phyloP scores from a whole-genome alignment of 2,113 vertebrate species.

The Prionailurus bengalensis region DNA sequence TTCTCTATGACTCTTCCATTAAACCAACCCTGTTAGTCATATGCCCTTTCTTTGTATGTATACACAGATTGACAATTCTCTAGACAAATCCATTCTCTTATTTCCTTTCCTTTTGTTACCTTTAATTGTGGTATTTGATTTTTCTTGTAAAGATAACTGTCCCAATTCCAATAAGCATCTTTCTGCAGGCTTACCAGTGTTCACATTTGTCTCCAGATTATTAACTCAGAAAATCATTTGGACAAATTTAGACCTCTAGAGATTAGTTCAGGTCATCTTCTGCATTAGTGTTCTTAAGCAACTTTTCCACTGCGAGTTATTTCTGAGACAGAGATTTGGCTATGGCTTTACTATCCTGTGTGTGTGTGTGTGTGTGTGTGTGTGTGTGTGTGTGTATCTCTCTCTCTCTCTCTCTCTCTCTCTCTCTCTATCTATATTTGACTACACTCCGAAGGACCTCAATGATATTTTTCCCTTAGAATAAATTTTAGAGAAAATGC shows the following conservation, averaged over 20 bases:
- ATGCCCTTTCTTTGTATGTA: background rate
- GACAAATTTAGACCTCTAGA: background rate
- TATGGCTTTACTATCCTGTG: background rate
- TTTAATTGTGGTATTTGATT: background rate
- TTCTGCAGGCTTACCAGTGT: background rate
- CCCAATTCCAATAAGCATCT: background rate
- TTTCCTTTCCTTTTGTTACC: background rate
- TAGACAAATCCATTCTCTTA: background rate
- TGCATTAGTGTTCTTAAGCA: background rate
- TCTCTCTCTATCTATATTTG: background rate
- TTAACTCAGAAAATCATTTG: background rate
- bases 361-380: no score
- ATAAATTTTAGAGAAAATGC: background rate
- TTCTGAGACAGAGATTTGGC: background rate
- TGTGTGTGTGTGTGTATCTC: no score
- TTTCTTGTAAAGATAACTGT: background rate
- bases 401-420: no score
- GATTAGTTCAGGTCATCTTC: background rate
- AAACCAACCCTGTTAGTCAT: background rate
- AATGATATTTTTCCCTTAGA: background rate
- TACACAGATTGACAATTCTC: background rate
- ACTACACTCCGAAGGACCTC: background rate
- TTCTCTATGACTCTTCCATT: background rate
- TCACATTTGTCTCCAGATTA: background rate
- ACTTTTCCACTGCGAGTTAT: background rate